Conservation (phyloP, 2,113 vertebrate species). For the Oryctolagus cuniculus region DNA sequence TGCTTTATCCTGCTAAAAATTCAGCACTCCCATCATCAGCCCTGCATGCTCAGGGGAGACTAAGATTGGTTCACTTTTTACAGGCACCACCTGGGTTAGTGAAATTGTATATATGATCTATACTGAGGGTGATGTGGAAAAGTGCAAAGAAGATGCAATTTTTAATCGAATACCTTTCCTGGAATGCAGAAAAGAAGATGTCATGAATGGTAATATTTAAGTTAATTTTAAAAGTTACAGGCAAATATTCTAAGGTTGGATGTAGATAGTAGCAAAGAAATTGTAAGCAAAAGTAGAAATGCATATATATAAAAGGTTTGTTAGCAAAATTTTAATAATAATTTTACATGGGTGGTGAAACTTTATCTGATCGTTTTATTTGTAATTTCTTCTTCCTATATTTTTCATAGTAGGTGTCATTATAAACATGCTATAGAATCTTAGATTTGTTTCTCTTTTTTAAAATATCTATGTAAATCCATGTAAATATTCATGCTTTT, state of each 20-base stretch:
- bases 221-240: neutral
- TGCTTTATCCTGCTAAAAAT: constrained; percentile 21
- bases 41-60: neutral
- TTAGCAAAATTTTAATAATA: neutral
- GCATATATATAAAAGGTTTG: neutral
- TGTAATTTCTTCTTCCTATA: neutral
- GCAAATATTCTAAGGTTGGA: neutral
- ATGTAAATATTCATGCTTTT: neutral
- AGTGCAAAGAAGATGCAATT: constrained; percentile 83
- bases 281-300: neutral
- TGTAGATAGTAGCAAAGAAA: neutral
- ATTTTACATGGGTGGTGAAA: neutral
- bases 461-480: neutral
- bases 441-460: neutral
- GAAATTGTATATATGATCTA: constrained; percentile 87
- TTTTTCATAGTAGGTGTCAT: neutral
- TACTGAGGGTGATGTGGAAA: constrained; percentile 72
- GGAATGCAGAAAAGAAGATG: constrained; percentile 48
- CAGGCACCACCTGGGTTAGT: constrained; percentile 86
- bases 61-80: constrained; percentile 6
- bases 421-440: neutral
- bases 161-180: constrained; percentile 85
- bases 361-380: constrained; percentile 23
- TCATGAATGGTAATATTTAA: constrained; percentile 28
- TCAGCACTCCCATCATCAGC: neutral